A percentile compares a stretch with the other conserved stretches of the same genome.
These are phyloP conservation scores for Eupithecia centaureata DNA, from an alignment of 2,888 invertebrate genomes.

Conservation along the genomic window DNA sequence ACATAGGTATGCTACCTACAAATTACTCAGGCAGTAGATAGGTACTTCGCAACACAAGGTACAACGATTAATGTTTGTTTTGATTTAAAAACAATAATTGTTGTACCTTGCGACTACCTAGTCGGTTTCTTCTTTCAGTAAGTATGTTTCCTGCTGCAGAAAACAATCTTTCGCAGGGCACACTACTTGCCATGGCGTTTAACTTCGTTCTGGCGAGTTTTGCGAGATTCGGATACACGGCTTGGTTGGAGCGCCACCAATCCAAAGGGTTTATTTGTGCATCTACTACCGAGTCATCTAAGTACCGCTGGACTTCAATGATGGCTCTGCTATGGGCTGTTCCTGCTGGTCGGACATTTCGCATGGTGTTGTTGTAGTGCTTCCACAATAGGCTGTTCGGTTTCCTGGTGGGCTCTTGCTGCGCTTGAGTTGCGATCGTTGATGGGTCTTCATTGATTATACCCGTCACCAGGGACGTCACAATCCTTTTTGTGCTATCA, in stretches of 20 bases:
- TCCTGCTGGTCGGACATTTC: constrained; percentile 15
- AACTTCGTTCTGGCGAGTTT: too few species aligned
- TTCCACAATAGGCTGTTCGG: constrained; percentile 15
- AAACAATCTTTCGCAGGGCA: too few species aligned
- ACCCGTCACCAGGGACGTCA: constrained; percentile 15
- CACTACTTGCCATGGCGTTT: too few species aligned
- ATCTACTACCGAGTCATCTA: background rate
- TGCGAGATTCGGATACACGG: background rate
- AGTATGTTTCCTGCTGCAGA: too few species aligned
- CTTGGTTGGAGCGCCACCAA: constrained; percentile 25
- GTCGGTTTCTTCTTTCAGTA: too few species aligned
- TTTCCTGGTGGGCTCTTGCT: background rate
- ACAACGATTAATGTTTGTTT: too few species aligned
- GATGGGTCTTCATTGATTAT: background rate
- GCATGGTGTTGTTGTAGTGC: constrained; percentile 23
- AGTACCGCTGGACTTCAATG: constrained; percentile 22
- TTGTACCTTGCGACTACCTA: too few species aligned
- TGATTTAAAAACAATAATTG: too few species aligned
- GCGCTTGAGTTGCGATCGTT: constrained; percentile 10
- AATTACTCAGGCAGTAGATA: too few species aligned
- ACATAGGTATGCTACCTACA: too few species aligned
- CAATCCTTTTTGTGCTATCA: constrained; percentile 16
- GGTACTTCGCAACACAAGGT: too few species aligned
- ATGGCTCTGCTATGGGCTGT: constrained; percentile 26
- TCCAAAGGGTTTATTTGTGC: constrained; percentile 12